phyloP scores from a whole-genome alignment of 2,113 vertebrate genomes.

The Neodon shergylaensis region DNA sequence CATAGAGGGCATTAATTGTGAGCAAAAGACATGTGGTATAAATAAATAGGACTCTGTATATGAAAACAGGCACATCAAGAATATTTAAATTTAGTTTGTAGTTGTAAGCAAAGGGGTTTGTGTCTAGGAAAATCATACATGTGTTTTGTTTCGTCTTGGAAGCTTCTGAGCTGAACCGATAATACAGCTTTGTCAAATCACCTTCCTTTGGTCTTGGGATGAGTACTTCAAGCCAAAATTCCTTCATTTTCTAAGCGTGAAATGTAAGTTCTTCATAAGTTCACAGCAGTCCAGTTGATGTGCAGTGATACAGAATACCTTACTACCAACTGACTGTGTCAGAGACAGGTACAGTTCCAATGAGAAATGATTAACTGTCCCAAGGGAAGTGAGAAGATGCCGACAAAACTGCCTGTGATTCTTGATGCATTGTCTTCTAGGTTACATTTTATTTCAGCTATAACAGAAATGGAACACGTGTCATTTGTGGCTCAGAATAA shows the following conservation, averaged over 20 bases:
- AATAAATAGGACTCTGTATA: slow-evolving; percentile 33
- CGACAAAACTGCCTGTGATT: slow-evolving; percentile 26
- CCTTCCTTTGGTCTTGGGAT: slow-evolving; percentile 39
- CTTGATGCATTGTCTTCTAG: not conserved
- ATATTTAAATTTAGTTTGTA: slow-evolving; percentile 34
- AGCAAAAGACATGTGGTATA: slow-evolving; percentile 1
- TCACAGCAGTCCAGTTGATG: not conserved
- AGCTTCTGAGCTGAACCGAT: slow-evolving; percentile 2
- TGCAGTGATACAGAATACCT: not conserved
- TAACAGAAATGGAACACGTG: not conserved
- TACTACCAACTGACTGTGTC: not conserved
- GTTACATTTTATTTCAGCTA: slow-evolving; percentile 41
- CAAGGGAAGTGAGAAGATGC: not conserved
- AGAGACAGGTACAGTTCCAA: not conserved
- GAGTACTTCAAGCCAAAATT: not conserved
- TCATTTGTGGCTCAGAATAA: not conserved
- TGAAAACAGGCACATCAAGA: not conserved
- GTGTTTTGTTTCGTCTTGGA: not conserved
- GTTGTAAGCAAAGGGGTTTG: slow-evolving; percentile 33
- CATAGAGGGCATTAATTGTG: slow-evolving; percentile 42
- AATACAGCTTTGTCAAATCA: not conserved
- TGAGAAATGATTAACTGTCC: slow-evolving; percentile 36
- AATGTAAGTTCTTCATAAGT: not conserved
- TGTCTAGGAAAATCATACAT: not conserved
- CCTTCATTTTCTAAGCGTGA: slow-evolving; percentile 48